phyloP scores from a whole-genome alignment of 2,888 invertebrate species.

The Tachina grossa region DNA sequence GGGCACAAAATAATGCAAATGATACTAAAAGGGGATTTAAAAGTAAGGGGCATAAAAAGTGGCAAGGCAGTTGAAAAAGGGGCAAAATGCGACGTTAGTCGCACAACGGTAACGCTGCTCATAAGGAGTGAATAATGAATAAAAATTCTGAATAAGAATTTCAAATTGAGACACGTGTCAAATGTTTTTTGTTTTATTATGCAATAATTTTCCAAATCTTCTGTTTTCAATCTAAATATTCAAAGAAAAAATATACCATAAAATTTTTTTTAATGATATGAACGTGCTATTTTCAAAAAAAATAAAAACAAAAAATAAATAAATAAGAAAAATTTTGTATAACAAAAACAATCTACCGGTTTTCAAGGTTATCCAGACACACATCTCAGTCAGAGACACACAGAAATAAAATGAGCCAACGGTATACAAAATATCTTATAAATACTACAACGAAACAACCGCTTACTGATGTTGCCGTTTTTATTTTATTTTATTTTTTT shows the following conservation, averaged over 20 bases:
- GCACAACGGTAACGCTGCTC: too few species aligned
- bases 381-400: constrained; percentile 57
- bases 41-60: too few species aligned
- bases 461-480: constrained; percentile 61
- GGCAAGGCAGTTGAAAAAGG: too few species aligned
- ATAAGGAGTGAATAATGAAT: background rate
- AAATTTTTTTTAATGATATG: background rate
- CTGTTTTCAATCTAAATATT: constrained; percentile 1
- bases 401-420: constrained; percentile 53
- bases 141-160: background rate
- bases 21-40: too few species aligned
- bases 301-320: too few species aligned
- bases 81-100: too few species aligned
- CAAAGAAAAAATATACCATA: background rate
- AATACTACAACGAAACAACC: constrained; percentile 52
- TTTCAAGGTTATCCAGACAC: constrained; percentile 73
- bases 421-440: constrained; percentile 64
- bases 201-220: background rate
- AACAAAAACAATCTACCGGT: constrained; percentile 71
- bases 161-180: background rate
- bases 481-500: too few species aligned
- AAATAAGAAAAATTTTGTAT: background rate
- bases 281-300: constrained; percentile 33
- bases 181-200: background rate
- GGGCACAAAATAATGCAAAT: too few species aligned